phyloP scores from a whole-genome alignment of 2,113 vertebrate genomes.

The Melanocharis versteri region DNA sequence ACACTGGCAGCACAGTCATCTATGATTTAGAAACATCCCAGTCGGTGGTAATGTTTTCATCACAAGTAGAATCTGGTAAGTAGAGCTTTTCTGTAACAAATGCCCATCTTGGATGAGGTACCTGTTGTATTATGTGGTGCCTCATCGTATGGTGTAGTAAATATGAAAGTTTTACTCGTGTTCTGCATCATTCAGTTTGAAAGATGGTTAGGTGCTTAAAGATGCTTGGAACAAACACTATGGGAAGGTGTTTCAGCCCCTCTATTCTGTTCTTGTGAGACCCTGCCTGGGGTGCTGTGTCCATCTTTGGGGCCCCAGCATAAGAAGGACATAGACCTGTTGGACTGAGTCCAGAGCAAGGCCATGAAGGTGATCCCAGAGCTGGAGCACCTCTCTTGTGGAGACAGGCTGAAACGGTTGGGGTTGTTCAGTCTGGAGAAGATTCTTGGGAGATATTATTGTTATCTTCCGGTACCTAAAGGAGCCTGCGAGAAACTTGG shows the following conservation, averaged over 20 bases:
- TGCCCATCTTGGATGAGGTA: neutral
- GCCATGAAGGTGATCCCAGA: neutral
- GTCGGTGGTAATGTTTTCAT: slow-evolving; percentile 84
- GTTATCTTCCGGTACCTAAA: neutral
- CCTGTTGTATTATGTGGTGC: neutral
- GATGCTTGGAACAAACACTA: neutral
- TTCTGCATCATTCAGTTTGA: neutral
- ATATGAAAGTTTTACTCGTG: neutral
- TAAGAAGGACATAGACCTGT: neutral
- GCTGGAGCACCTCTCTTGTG: neutral
- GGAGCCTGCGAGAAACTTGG: neutral
- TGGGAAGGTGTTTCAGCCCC: neutral
- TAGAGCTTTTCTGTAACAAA: neutral
- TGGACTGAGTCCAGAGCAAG: neutral
- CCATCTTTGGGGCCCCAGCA: neutral
- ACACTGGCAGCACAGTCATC: slow-evolving; percentile 85
- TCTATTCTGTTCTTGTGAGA: neutral
- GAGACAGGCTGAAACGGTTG: neutral
- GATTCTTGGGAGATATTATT: neutral
- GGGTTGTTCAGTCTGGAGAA: neutral
- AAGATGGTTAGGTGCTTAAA: neutral
- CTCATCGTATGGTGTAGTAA: neutral
- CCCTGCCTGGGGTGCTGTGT: neutral
- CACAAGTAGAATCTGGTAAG: slow-evolving; percentile 87
- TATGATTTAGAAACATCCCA: slow-evolving; percentile 97